phyloP scores from a whole-genome alignment of 35 echinoderm and acorn worm species.

The Heliocidaris tuberculata region DNA sequence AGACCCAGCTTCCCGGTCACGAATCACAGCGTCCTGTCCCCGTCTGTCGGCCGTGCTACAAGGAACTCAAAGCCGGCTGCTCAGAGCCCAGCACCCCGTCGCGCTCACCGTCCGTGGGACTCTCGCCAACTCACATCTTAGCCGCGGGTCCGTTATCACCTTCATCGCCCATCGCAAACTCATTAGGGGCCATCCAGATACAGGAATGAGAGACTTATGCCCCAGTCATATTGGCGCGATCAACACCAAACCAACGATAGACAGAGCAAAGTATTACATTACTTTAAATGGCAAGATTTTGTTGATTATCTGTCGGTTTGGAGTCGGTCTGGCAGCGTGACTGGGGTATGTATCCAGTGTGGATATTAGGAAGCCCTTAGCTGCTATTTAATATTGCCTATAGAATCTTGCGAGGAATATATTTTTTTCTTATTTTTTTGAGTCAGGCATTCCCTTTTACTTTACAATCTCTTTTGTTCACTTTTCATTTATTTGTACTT shows the following conservation, averaged over 20 bases:
- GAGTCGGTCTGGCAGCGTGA: not conserved
- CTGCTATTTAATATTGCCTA: not conserved
- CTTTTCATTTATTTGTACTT: not conserved
- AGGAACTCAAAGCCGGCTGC: constrained; percentile 84
- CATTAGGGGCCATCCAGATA: constrained; percentile 1
- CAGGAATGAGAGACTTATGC: constrained; percentile 7
- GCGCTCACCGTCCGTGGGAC: constrained; percentile 56
- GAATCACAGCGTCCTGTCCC: constrained; percentile 90
- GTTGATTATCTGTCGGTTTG: not conserved
- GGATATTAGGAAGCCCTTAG: not conserved
- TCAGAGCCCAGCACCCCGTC: constrained; percentile 75
- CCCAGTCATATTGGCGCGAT: not conserved
- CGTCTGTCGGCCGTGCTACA: constrained; percentile 93
- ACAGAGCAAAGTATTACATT: not conserved
- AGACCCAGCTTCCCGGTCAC: constrained; percentile 93
- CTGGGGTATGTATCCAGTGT: not conserved
- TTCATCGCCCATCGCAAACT: constrained; percentile 15
- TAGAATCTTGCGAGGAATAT: not conserved
- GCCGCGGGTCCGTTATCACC: not conserved
- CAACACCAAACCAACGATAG: not conserved
- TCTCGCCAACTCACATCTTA: constrained; percentile 14
- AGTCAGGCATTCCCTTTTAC: not conserved
- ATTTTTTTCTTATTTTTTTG: not conserved
- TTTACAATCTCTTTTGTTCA: not conserved
- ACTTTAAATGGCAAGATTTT: not conserved